A percentile compares a stretch with the other conserved stretches of the same genome.
Evolutionary conservation across 2,797 vertebrate genomes (phyloP).

Genomic region (Lithobates pipiens): DNA sequence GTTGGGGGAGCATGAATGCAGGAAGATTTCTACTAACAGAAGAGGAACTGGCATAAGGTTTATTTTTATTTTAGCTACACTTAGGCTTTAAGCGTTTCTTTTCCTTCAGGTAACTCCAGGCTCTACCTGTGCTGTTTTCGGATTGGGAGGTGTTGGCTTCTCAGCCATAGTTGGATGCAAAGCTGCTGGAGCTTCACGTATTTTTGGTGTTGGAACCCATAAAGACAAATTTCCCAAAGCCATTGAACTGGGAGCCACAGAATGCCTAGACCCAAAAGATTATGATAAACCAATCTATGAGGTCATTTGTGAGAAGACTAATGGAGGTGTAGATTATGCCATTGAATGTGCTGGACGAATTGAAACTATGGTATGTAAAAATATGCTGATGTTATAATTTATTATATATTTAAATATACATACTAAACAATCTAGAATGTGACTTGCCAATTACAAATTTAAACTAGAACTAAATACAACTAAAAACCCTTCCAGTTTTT

Average conservation of each 20-base stretch:
- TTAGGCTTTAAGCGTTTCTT: too few species aligned
- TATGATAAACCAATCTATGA: conserved; percentile 84
- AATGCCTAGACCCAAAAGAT: conserved; percentile 88
- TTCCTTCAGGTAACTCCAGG: conserved; percentile 83
- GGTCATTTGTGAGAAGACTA: conserved; percentile 86
- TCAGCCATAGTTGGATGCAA: conserved; percentile 88
- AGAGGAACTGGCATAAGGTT: too few species aligned
- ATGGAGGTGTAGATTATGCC: conserved; percentile 83
- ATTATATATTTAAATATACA: neutral
- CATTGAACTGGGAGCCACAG: conserved; percentile 85
- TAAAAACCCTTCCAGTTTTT: too few species aligned
- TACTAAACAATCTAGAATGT: too few species aligned
- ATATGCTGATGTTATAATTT: neutral
- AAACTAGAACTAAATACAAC: too few species aligned
- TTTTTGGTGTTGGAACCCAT: conserved; percentile 89
- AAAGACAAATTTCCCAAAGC: conserved; percentile 84
- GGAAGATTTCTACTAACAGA: too few species aligned
- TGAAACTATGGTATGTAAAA: conserved; percentile 83
- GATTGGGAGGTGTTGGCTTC: conserved; percentile 89
- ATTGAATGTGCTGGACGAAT: conserved; percentile 88
- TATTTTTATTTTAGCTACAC: too few species aligned
- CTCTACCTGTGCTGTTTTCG: conserved; percentile 88
- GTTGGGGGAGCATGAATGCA: too few species aligned
- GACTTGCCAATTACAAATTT: too few species aligned
- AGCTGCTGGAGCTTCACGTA: conserved; percentile 83